phyloP scores from a whole-genome alignment of 2,888 invertebrate species.

The Congeria kusceri region DNA sequence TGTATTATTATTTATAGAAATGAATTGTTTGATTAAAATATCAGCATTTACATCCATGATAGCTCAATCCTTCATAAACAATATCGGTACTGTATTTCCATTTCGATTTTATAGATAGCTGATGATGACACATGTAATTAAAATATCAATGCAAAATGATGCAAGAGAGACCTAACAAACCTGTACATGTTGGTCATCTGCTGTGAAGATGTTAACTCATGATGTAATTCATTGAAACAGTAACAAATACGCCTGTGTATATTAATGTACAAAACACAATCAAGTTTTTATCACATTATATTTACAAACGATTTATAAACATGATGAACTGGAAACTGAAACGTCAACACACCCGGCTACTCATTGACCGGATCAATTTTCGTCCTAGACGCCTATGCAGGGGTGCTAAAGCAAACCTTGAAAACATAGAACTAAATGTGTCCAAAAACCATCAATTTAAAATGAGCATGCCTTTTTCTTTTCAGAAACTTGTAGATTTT shows the following conservation, averaged over 20 bases:
- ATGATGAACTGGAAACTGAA: slow-evolving; percentile 12
- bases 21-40: too few species aligned
- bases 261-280: too few species aligned
- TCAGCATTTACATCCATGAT: too few species aligned
- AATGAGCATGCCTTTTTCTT: slow-evolving; percentile 83
- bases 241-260: too few species aligned
- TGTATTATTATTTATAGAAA: too few species aligned
- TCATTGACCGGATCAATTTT: slow-evolving; percentile 64
- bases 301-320: too few species aligned
- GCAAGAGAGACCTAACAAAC: slow-evolving; percentile 4
- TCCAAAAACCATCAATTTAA: slow-evolving; percentile 58
- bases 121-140: too few species aligned
- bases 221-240: too few species aligned
- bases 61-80: too few species aligned
- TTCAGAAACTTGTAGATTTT: slow-evolving; percentile 78
- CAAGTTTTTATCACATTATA: too few species aligned
- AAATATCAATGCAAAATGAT: background rate
- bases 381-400: slow-evolving; percentile 75
- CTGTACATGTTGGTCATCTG: too few species aligned
- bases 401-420: slow-evolving; percentile 72
- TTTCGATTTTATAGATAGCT: background rate
- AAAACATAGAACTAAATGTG: slow-evolving; percentile 70
- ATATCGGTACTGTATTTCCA: background rate
- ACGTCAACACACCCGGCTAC: slow-evolving; percentile 63
- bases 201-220: too few species aligned